These are phyloP conservation scores for Teleiodes luculella DNA, from an alignment of 2,888 invertebrate genomes.

Conservation along the genomic window DNA sequence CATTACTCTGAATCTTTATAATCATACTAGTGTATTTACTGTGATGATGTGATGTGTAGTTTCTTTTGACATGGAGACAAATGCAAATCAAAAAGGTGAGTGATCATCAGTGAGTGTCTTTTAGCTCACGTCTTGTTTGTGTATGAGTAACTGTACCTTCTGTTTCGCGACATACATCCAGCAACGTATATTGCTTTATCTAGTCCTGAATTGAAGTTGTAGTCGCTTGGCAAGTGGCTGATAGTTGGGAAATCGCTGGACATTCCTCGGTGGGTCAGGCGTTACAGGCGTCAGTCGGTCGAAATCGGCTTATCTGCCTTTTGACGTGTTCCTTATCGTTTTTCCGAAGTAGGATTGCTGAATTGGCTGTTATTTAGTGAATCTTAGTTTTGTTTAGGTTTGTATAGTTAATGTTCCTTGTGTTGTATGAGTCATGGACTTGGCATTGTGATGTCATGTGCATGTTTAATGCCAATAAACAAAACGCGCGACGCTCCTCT, in stretches of 20 bases:
- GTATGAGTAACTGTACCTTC: slow-evolving; percentile 67
- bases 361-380: slow-evolving; percentile 8
- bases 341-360: background rate
- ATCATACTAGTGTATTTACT: slow-evolving; percentile 22
- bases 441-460: slow-evolving; percentile 67
- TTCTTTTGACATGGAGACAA: slow-evolving; percentile 65
- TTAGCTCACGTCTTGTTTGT: slow-evolving; percentile 55
- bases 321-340: slow-evolving; percentile 36
- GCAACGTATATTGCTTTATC: slow-evolving; percentile 44
- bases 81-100: slow-evolving; percentile 70
- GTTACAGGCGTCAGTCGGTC: slow-evolving; percentile 27
- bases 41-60: slow-evolving; percentile 68
- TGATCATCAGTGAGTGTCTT: no score
- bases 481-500: slow-evolving; percentile 37
- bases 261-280: slow-evolving; percentile 6
- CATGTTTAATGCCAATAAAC: slow-evolving; percentile 56
- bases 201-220: background rate
- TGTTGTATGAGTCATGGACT: slow-evolving; percentile 58
- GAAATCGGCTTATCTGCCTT: slow-evolving; percentile 34
- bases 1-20: background rate
- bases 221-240: background rate
- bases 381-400: slow-evolving; percentile 8
- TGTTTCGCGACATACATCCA: slow-evolving; percentile 49
- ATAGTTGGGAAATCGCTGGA: background rate
- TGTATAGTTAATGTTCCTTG: slow-evolving; percentile 25